phyloP scores from a whole-genome alignment of 2,888 invertebrate genomes.

The Cheilosia soror region DNA sequence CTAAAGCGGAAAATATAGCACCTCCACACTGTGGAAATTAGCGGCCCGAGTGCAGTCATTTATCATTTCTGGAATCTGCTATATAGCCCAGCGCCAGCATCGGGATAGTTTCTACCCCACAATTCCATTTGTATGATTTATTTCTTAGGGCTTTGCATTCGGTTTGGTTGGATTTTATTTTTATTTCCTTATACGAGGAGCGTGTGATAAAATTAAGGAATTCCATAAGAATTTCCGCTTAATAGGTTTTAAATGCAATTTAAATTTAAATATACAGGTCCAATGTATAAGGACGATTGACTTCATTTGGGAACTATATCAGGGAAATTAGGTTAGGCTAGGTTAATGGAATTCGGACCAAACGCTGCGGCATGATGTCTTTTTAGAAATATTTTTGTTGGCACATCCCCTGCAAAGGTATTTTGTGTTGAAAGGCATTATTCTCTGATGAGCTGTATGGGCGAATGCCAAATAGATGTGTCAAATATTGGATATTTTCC shows the following conservation, averaged over 20 bases:
- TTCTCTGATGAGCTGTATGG: neutral
- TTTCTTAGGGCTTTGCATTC: slow-evolving; percentile 57
- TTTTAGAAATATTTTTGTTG: neutral
- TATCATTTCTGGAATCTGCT: slow-evolving; percentile 72
- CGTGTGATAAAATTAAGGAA: slow-evolving; percentile 50
- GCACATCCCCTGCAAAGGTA: neutral
- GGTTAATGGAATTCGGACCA: neutral
- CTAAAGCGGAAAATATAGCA: slow-evolving; percentile 52
- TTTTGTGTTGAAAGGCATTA: neutral
- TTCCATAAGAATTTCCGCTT: slow-evolving; percentile 40
- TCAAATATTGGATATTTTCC: neutral
- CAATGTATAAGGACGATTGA: neutral
- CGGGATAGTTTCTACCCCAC: slow-evolving; percentile 63
- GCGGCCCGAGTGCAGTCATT: slow-evolving; percentile 75
- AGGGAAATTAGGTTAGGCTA: neutral
- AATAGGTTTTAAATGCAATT: slow-evolving; percentile 52
- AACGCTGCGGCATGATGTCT: neutral
- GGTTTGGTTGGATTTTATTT: slow-evolving; percentile 35
- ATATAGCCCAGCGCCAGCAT: slow-evolving; percentile 24
- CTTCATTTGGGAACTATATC: neutral
- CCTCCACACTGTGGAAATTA: slow-evolving; percentile 69
- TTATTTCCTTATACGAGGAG: neutral
- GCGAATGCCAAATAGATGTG: neutral
- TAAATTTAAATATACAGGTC: slow-evolving; percentile 14
- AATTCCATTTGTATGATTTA: slow-evolving; percentile 74